Conservation (phyloP, 2,113 vertebrate species). For the Rhea americana region DNA sequence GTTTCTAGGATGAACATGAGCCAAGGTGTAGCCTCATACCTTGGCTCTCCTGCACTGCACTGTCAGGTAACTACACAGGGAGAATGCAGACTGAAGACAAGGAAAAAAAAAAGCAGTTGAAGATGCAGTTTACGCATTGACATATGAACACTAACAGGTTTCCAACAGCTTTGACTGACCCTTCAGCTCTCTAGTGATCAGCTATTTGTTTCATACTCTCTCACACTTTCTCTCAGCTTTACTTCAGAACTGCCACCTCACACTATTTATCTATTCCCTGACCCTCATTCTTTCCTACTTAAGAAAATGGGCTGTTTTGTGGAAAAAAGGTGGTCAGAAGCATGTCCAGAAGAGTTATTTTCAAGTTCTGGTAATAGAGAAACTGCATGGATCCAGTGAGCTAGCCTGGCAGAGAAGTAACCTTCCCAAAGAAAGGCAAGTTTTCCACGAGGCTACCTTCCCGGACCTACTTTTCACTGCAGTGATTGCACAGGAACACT, state of each 20-base stretch:
- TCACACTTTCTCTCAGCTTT: background rate
- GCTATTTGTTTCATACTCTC: background rate
- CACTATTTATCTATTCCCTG: background rate
- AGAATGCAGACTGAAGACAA: background rate
- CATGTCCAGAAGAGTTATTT: background rate
- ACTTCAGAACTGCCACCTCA: background rate
- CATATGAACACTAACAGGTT: background rate
- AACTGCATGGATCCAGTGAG: rapidly evolving
- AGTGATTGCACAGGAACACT: rapidly evolving
- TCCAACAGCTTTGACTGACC: background rate
- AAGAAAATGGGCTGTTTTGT: background rate
- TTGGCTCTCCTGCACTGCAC: background rate
- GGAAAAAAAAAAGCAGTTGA: background rate
- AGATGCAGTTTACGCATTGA: background rate
- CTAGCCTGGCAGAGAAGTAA: no score
- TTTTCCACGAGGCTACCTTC: background rate
- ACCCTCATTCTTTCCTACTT: background rate
- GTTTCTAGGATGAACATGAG: background rate
- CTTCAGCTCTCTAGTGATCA: background rate
- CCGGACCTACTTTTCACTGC: background rate
- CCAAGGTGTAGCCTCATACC: no score
- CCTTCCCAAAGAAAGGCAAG: background rate
- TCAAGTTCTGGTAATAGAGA: background rate
- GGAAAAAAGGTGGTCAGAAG: background rate
- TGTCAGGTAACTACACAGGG: rapidly evolving